These are phyloP conservation scores for Alitta virens DNA, from an alignment of 2,888 invertebrate genomes.

Conservation along the genomic window DNA sequence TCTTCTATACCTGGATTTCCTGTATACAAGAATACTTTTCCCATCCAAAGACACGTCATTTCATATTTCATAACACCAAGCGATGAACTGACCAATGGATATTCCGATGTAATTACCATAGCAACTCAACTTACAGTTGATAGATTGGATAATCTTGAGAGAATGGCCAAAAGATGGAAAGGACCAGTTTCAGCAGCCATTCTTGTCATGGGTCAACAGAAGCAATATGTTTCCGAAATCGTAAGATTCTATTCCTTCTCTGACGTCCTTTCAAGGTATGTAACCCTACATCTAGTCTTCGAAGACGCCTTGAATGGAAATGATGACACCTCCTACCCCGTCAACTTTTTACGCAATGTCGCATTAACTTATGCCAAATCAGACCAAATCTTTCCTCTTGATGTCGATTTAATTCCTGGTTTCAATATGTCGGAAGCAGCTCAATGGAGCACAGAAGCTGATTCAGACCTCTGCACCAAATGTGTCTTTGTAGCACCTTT, in stretches of 20 bases:
- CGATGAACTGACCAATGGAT: background rate
- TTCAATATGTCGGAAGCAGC: background rate
- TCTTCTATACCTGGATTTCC: background rate
- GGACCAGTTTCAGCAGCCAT: background rate
- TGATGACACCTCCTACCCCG: background rate
- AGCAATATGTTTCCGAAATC: background rate
- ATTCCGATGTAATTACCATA: background rate
- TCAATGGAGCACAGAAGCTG: background rate
- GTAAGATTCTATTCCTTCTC: background rate
- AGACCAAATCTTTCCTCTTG: background rate
- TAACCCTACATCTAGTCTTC: background rate
- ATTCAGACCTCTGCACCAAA: background rate
- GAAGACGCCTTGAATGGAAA: background rate
- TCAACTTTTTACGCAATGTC: background rate
- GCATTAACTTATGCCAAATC: background rate
- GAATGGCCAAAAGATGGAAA: background rate
- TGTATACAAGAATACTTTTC: background rate
- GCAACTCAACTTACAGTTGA: background rate
- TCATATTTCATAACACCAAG: background rate
- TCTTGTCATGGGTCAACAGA: background rate
- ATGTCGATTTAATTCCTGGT: background rate
- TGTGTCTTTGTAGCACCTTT: background rate
- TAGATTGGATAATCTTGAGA: background rate
- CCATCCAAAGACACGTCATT: background rate
- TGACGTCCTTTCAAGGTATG: background rate